Base-by-base conservation (phyloP, 2,888 invertebrate species). In the Pinctada fucata region DNA sequence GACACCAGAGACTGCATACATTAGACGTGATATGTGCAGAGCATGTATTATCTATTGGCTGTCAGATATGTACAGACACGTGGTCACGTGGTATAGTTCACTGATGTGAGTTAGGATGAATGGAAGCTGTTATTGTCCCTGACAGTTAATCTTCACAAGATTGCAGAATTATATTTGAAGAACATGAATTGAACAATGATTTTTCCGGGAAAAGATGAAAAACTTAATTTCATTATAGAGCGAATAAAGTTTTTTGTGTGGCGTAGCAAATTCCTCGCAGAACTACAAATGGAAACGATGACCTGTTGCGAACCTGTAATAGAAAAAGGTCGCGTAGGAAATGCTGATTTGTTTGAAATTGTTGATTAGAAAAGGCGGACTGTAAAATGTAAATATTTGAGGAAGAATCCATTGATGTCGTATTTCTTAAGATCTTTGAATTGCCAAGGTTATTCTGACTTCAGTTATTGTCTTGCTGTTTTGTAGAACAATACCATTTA, bases 201-300 rank as follows among this genome's bases (percentile, higher is more conserved):
- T 58, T 58, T 58, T 58, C 58, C 58, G 13, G 58, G 13, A 58
- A 58, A 58, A 58, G 58, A 58, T 58, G 6, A 58, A 58, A 58
- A 58, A 58, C 58, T 58, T 58, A 58, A 58, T 58, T 58, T 58
- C 58, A 13, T 58, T 58, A 58, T 58, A 10, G 58, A 58, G 58
- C 58, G 13, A 13, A 58, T 58, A 58, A 58, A 13, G 58, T 10
- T 13, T 31, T 58, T 6, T 58, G 13, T 58, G 13, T 13, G 58
- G 13, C 31, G 13, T 58, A 58, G 13, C 58, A 58, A 58, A 58
- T 58, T 6, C 13, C 6, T 6, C 13, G 13, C 58, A 13, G 13
- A 13, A 58, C 6, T 58, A 58, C 58, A 58, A 58, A 58, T 58
- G 58, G 58, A 58, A 58, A 58, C 13, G 0, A 10, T 58, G 58